Conservation (phyloP, 2,113 vertebrate species). For the Hippocampus zosterae region DNA sequence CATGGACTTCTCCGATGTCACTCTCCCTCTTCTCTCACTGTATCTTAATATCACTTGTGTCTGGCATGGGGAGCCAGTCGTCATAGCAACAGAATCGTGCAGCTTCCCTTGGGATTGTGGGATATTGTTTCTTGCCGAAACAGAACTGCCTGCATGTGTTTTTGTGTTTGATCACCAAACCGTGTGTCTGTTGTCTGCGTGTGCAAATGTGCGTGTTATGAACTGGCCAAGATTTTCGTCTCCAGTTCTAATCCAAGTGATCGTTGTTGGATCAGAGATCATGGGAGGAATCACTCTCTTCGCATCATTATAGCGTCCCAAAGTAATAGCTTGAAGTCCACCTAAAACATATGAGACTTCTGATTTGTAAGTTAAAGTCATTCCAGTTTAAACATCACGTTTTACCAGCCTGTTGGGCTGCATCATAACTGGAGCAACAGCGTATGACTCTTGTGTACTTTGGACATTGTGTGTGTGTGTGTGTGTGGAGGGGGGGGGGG, state of each 20-base stretch:
- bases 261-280: slow-evolving; percentile 36
- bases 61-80: slow-evolving; percentile 76
- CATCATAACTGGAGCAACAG: too few relatives aligned
- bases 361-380: slow-evolving; percentile 13
- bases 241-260: slow-evolving; percentile 39
- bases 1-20: slow-evolving; percentile 31
- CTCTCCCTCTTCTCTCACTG: slow-evolving; percentile 57
- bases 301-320: slow-evolving; percentile 15
- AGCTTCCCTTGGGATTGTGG: slow-evolving; percentile 74
- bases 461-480: not conserved
- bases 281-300: slow-evolving; percentile 15
- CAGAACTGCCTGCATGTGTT: slow-evolving; percentile 46
- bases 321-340: slow-evolving; percentile 22
- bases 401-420: too few relatives aligned
- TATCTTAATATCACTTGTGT: slow-evolving; percentile 70
- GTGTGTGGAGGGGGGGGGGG: not conserved
- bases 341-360: slow-evolving; percentile 40
- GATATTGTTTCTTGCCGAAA: slow-evolving; percentile 72
- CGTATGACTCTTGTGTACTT: not conserved
- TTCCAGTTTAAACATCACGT: not conserved
- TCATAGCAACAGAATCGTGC: slow-evolving; percentile 78
- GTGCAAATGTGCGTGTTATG: slow-evolving; percentile 25
- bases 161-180: slow-evolving; percentile 32
- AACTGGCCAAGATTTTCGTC: slow-evolving; percentile 33
- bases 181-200: slow-evolving; percentile 19